Evolutionary conservation across 1,140 invertebrate genomes (phyloP), one percentile per base, ranked within the genome.

Genomic region (Sesamia nonagrioides): DNA sequence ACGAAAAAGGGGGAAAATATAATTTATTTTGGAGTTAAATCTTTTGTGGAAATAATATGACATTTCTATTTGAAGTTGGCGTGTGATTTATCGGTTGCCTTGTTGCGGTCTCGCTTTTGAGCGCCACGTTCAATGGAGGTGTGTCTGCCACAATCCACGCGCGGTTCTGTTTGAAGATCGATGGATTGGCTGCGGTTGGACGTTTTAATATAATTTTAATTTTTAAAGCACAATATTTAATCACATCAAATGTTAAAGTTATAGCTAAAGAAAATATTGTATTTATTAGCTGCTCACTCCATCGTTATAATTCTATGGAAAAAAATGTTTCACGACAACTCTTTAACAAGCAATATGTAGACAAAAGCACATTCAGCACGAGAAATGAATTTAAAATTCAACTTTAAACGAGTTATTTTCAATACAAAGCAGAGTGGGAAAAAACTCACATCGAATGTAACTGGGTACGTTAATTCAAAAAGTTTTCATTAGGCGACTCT

Each of bases 11-110:
- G 92, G 92, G 92, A 90, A 91, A 94, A 90, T 86, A 93, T 93
- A 95, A 95, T 95, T 95, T 95, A 95, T 95, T 94, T 95, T 93
- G 89, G 82, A 93, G 92, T 94, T 95, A 94, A 95, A 95, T 95
- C 93, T 95, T 95, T 94, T 94, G 93, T 94, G 92, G 91, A 91
- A 93, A 94, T 95, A 95, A 95, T 94, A 94, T 94, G 93, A 94
- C 92, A 90, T 93, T 95, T 94, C 93, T 95, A 94, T 95, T 94
- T 93, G 91, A 92, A 93, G 92, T 93, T 91, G 89, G 86, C 87
- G 83, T 79, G 82, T 95, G 92, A 94, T 94, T 95, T 94, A 94
- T 94, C 89, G 92, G 91, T 84, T 89, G 84, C 86, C 87, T 89
- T 88, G 85, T 87, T 89, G 89, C 83, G 89, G 88, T 81, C 84